A percentile compares a stretch with the other conserved stretches of the same genome.
Conservation (phyloP, 2,797 vertebrate genomes). For the Notolepis coatsorum region DNA sequence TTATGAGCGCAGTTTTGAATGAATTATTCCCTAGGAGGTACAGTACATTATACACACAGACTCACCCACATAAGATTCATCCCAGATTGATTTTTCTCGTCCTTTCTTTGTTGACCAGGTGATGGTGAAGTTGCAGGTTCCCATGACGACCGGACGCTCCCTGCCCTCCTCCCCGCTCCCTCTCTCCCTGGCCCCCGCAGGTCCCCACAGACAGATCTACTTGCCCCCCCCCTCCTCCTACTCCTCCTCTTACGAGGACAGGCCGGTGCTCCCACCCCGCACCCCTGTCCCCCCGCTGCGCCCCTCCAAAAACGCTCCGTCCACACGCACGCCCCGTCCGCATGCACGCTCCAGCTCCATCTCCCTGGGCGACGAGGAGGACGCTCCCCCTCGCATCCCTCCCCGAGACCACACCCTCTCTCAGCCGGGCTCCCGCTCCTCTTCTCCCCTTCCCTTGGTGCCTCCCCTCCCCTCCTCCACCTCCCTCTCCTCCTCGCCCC, state of each 20-base stretch:
- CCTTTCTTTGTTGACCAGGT: conserved; percentile 64
- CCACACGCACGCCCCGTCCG: neutral
- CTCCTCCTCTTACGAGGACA: conserved; percentile 83
- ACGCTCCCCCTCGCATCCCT: conserved; percentile 89
- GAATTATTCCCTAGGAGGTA: too few species aligned
- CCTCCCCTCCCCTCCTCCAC: conserved; percentile 85
- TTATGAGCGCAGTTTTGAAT: too few species aligned
- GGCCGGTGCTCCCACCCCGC: conserved; percentile 90
- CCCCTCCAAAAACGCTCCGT: conserved; percentile 77
- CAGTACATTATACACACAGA: too few species aligned
- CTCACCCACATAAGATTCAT: neutral
- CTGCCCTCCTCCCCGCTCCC: conserved; percentile 84
- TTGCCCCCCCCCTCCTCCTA: conserved; percentile 79
- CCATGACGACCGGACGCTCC: conserved; percentile 77
- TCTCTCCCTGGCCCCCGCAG: conserved; percentile 69
- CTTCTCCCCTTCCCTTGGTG: conserved; percentile 85
- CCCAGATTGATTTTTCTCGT: neutral
- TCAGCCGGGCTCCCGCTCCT: conserved; percentile 91
- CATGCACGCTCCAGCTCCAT: conserved; percentile 83
- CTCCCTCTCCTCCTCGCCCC: conserved; percentile 86
- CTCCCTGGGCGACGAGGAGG: conserved; percentile 81
- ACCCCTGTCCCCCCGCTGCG: conserved; percentile 89
- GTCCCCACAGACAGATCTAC: conserved; percentile 79
- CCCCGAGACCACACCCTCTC: conserved; percentile 91
- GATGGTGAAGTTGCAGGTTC: conserved; percentile 92